Percentiles rank a stretch among this genome's conserved stretches.
phyloP scores from a whole-genome alignment of 1,140 invertebrate species.

The Diorhabda sublineata region DNA sequence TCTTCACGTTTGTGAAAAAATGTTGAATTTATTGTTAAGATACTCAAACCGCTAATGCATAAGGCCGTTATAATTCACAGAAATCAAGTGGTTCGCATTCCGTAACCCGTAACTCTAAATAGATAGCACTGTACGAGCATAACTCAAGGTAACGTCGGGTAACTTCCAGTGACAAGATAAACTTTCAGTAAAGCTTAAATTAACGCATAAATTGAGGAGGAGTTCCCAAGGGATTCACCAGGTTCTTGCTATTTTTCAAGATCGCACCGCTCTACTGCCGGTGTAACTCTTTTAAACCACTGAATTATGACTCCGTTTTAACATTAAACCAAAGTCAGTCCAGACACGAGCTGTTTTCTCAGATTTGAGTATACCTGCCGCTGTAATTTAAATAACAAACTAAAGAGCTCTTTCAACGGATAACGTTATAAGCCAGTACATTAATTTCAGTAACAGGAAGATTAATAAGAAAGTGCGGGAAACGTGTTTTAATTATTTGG shows the following conservation, averaged over 20 bases:
- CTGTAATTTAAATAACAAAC: neutral
- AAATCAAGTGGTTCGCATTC: neutral
- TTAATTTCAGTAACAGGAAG: no score
- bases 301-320: neutral
- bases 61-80: neutral
- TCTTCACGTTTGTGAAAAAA: no score
- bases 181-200: conserved; percentile 1
- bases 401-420: no score
- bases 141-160: neutral
- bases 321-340: neutral
- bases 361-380: conserved; percentile 1
- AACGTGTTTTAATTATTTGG: no score
- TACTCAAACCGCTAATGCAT: no score
- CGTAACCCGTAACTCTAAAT: neutral
- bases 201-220: conserved; percentile 2
- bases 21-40: no score
- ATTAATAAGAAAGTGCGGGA: no score
- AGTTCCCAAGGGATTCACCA: neutral
- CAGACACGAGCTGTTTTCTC: neutral
- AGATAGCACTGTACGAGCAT: neutral
- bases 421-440: no score
- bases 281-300: neutral
- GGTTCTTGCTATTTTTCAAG: conserved; percentile 2
- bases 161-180: conserved; percentile 2
- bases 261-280: neutral